Conservation (phyloP, 2,888 invertebrate species). For the Melanophora roralis region DNA sequence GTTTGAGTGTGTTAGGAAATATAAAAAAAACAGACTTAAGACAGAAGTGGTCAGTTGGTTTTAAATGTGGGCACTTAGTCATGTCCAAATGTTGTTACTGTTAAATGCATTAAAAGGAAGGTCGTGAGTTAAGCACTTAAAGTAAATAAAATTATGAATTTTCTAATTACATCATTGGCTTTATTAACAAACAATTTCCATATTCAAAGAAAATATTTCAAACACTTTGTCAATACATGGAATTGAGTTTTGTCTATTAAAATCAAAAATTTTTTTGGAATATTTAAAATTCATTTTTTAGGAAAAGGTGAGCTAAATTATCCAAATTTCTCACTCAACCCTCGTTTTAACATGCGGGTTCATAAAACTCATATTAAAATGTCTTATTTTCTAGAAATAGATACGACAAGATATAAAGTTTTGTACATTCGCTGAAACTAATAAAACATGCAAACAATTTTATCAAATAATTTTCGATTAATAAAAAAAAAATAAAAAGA, state of each 20-base stretch:
- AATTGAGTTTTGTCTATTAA: too few species aligned
- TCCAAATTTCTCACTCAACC: neutral
- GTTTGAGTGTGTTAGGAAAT: conserved; percentile 7
- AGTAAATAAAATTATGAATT: too few species aligned
- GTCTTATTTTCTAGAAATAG: conserved; percentile 19
- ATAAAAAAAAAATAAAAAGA: conserved; percentile 22
- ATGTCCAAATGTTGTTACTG: conserved; percentile 8
- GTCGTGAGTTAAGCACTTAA: neutral
- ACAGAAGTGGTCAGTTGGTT: conserved; percentile 49
- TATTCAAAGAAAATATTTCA: too few species aligned
- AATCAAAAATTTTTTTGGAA: too few species aligned
- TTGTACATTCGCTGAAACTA: conserved; percentile 17
- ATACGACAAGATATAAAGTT: conserved; percentile 28
- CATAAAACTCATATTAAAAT: conserved; percentile 51
- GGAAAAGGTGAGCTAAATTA: too few species aligned
- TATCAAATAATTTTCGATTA: conserved; percentile 33
- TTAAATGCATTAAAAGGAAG: conserved; percentile 5
- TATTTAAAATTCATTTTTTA: too few species aligned
- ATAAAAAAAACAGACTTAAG: conserved; percentile 22
- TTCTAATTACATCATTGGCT: too few species aligned
- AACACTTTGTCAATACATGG: too few species aligned
- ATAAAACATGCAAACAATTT: conserved; percentile 39
- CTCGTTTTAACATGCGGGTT: conserved; percentile 13
- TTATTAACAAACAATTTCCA: too few species aligned
- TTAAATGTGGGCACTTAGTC: conserved; percentile 26